These are phyloP conservation scores for Matsumyia berberina DNA, from an alignment of 2,888 invertebrate genomes.

Conservation along the genomic window DNA sequence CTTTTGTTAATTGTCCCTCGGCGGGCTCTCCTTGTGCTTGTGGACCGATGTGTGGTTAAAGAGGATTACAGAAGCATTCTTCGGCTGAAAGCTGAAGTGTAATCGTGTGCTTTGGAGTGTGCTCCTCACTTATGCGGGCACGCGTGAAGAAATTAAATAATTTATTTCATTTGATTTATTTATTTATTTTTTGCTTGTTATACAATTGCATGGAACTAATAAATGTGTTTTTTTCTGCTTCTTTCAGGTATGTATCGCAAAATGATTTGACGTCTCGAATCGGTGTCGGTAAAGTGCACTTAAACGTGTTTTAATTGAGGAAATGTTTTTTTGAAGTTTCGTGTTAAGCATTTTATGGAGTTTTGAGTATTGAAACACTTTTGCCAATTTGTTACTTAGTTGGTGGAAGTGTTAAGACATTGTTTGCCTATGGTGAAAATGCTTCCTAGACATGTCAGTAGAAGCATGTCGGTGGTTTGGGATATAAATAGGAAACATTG, in stretches of 20 bases:
- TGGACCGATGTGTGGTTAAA: constrained; percentile 10
- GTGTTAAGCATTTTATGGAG: constrained; percentile 5
- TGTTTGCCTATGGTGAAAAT: neutral
- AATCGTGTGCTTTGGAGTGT: constrained; percentile 34
- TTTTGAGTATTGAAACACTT: neutral
- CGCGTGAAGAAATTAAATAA: constrained; percentile 42
- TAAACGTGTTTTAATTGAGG: constrained; percentile 44
- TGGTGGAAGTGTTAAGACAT: neutral
- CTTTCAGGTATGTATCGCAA: constrained; percentile 46
- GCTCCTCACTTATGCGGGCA: constrained; percentile 42
- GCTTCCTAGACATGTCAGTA: neutral
- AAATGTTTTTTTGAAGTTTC: constrained; percentile 31
- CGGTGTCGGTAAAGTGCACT: constrained; percentile 33
- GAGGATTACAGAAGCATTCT: constrained; percentile 33
- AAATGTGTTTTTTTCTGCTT: constrained; percentile 29
- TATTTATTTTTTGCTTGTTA: constrained; percentile 35
- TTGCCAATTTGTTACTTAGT: constrained; percentile 3
- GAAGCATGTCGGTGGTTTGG: neutral
- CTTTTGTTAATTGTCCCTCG: constrained; percentile 24
- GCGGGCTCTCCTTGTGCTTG: too few relatives aligned
- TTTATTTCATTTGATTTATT: constrained; percentile 40
- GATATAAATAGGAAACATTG: neutral
- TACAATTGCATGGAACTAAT: constrained; percentile 50
- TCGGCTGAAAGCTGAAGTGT: constrained; percentile 27
- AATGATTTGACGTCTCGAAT: neutral